phyloP scores from a whole-genome alignment of 2,113 vertebrate genomes.

The Grammomys surdaster region DNA sequence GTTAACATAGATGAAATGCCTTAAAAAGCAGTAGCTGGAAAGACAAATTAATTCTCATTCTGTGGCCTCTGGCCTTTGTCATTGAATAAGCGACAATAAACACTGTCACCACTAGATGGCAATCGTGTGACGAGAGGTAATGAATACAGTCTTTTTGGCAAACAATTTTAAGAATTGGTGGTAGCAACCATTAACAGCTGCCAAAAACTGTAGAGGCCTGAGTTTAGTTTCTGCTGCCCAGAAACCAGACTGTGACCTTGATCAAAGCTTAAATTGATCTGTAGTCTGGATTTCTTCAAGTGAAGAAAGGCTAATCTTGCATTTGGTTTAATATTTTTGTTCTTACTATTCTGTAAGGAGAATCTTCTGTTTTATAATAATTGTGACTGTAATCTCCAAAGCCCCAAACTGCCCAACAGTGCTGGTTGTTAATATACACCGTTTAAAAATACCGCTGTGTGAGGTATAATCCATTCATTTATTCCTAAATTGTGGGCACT shows the following conservation, averaged over 20 bases:
- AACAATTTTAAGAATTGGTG: slow-evolving; percentile 5
- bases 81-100: neutral
- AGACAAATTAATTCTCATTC: slow-evolving; percentile 4
- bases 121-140: slow-evolving; percentile 48
- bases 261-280: slow-evolving; percentile 44
- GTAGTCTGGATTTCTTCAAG: slow-evolving; percentile 36
- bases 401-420: neutral
- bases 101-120: slow-evolving; percentile 63
- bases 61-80: neutral
- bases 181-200: neutral
- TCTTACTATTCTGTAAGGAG: slow-evolving; percentile 1
- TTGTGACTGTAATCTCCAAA: slow-evolving; percentile 32
- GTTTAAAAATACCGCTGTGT: slow-evolving; percentile 53
- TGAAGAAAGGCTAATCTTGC: slow-evolving; percentile 33
- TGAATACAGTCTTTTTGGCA: neutral
- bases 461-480: slow-evolving; percentile 63
- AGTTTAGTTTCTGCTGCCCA: slow-evolving; percentile 20
- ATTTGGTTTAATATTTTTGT: neutral
- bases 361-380: slow-evolving; percentile 45
- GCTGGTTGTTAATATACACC: slow-evolving; percentile 46
- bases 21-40: neutral
- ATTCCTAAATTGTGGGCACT: slow-evolving; percentile 45
- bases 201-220: neutral
- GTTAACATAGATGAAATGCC: neutral
- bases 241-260: slow-evolving; percentile 55